Evolutionary conservation across 2,888 invertebrate species (phyloP), one percentile per base, ranked within the genome.

Genomic region (Tenthredo livida): DNA sequence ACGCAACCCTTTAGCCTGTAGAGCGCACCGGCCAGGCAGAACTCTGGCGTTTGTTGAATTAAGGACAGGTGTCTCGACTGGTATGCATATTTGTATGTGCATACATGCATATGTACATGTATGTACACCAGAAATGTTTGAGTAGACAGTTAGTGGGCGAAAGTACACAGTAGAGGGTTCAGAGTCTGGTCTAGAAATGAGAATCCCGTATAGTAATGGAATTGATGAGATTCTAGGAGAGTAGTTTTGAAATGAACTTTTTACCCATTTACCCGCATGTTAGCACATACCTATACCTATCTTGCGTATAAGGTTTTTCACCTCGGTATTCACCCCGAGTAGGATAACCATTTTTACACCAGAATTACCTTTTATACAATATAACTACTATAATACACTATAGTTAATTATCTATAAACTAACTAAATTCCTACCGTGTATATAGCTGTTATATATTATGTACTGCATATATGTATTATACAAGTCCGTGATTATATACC

Each of bases 101-200:
- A 15, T 47, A 47, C 75, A 75, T 37, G 10, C 47, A 7, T 50
- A 47, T 17, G 12, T 50, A 17, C 54, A 29, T 54, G 21, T 29
- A 17, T 77, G 54, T 47, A 29, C 10, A 73, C 43, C 21, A 21
- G 43, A 9, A 77, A 77, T 77, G 54, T 77, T 47, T 54, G 72
- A 54, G 54, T 21, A 77, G 54, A 77, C 54, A 77, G 77, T 77
- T 77, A 54, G 29, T 77, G 10, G 77, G 77, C 33, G 54, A 77
- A 54, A 54, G 77, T 77, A 77, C 54, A 77, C 77, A 47, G 77
- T 77, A 29, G 77, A 29, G 12, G 77, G 29, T 77, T 50, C 50
- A 25, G 21, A 54, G 77, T 77, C 77, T 77, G 54, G 77, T 77
- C 77, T 54, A 29, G 77, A 77, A 77, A 77, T 77, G 77, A 77